Evolutionary conservation across 2,797 vertebrate species (phyloP).

Genomic region (Rhadinocentrus ornatus): DNA sequence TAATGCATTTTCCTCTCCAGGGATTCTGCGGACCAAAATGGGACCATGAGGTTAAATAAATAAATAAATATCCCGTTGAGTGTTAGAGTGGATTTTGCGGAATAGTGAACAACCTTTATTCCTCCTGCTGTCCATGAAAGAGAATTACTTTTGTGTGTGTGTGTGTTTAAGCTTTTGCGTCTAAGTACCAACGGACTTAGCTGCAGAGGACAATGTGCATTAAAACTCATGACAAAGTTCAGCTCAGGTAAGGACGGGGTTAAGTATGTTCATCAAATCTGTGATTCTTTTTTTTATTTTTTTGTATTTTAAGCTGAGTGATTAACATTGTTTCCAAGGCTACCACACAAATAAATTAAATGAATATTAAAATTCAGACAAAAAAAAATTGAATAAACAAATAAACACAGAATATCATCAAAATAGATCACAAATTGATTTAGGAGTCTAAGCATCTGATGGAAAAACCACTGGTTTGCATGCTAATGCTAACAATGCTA

Average conservation of each 20-base stretch:
- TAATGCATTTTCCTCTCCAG: slow-evolving; percentile 77
- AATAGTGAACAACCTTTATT: slow-evolving; percentile 43
- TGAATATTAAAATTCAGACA: background rate
- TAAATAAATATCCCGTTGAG: slow-evolving; percentile 58
- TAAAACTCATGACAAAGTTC: slow-evolving; percentile 32
- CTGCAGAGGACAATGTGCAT: slow-evolving; percentile 19
- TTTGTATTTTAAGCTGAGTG: background rate
- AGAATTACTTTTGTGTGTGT: slow-evolving; percentile 15
- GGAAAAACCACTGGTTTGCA: background rate
- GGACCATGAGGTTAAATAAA: slow-evolving; percentile 57
- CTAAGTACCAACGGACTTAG: slow-evolving; percentile 23
- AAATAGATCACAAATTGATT: background rate
- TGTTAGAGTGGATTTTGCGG: slow-evolving; percentile 52
- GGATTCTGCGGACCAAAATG: slow-evolving; percentile 66
- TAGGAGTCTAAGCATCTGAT: background rate
- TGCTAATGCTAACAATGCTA: background rate
- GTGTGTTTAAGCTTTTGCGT: slow-evolving; percentile 15
- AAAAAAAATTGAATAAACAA: background rate
- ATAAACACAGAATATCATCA: background rate
- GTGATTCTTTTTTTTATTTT: background rate
- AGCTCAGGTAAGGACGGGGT: slow-evolving; percentile 32
- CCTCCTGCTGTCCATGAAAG: slow-evolving; percentile 38
- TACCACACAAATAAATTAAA: background rate
- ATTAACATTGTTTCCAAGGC: background rate
- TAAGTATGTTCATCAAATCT: background rate